phyloP scores from a whole-genome alignment of 1,140 invertebrate species.

The Drosophila sturtevanti region DNA sequence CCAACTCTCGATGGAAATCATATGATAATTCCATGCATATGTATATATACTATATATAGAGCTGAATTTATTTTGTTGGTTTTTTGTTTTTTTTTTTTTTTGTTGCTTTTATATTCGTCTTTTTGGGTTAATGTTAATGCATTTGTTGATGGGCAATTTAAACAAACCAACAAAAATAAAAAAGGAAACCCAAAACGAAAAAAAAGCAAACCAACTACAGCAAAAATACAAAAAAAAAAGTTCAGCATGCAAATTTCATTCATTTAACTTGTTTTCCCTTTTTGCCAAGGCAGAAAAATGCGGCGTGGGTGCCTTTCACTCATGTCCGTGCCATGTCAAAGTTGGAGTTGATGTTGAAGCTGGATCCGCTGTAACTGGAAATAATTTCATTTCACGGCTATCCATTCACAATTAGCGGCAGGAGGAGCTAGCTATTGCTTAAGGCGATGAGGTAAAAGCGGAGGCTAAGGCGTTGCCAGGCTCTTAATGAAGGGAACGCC shows the following conservation, averaged over 20 bases:
- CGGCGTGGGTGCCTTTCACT: conserved; percentile 77
- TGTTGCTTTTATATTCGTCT: not conserved
- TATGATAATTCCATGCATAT: conserved; percentile 9
- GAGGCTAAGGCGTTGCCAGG: not conserved
- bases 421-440: conserved; percentile 9
- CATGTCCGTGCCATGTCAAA: conserved; percentile 64
- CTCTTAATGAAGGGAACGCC: conserved; percentile 28
- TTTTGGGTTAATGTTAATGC: conserved; percentile 76
- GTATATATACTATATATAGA: not conserved
- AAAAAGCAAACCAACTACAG: not conserved
- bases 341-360: conserved; percentile 44
- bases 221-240: conserved; percentile 64
- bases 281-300: conserved; percentile 39
- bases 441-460: not conserved
- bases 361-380: conserved; percentile 50
- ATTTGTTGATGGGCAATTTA: conserved; percentile 72
- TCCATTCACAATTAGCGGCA: conserved; percentile 69
- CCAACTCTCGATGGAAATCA: not conserved
- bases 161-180: not conserved
- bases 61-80: conserved; percentile 16
- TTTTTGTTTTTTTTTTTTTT: conserved; percentile 38
- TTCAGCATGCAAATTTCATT: conserved; percentile 76
- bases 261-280: conserved; percentile 75
- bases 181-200: not conserved
- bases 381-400: conserved; percentile 76